phyloP scores from a whole-genome alignment of 2,888 invertebrate genomes.

The Ectemnius continuus region DNA sequence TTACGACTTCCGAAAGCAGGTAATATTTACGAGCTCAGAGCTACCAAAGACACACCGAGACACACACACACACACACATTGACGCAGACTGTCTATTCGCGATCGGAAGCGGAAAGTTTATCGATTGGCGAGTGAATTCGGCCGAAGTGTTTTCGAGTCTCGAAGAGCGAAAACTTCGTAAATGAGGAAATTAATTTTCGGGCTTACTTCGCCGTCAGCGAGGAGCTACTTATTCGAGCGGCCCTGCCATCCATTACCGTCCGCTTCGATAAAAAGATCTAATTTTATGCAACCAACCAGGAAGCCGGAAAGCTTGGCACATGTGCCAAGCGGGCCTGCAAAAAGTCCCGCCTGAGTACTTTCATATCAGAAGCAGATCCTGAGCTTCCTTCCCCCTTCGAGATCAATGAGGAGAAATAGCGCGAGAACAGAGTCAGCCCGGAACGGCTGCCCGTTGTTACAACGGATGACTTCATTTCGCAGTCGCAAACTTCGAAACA shows the following conservation, averaged over 20 bases:
- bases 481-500: slow-evolving; percentile 2
- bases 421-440: slow-evolving; percentile 16
- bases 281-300: slow-evolving; percentile 11
- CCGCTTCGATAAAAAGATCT: slow-evolving; percentile 9
- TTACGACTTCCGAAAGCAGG: no score
- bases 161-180: no score
- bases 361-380: background rate
- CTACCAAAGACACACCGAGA: no score
- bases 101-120: no score
- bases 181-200: background rate
- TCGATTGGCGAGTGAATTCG: no score
- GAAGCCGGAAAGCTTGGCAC: slow-evolving; percentile 18
- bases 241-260: background rate
- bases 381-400: slow-evolving; percentile 5
- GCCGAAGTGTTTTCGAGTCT: no score
- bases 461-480: background rate
- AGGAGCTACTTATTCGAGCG: background rate
- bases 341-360: slow-evolving; percentile 1
- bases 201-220: no score
- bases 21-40: no score
- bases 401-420: slow-evolving; percentile 23
- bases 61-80: no score
- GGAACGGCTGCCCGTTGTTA: background rate
- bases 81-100: no score
- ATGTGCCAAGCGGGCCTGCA: slow-evolving; percentile 20